A percentile compares a stretch with the other conserved stretches of the same genome.
These are phyloP conservation scores for Eupithecia tripunctaria DNA, from an alignment of 2,888 invertebrate genomes.

Conservation along the genomic window DNA sequence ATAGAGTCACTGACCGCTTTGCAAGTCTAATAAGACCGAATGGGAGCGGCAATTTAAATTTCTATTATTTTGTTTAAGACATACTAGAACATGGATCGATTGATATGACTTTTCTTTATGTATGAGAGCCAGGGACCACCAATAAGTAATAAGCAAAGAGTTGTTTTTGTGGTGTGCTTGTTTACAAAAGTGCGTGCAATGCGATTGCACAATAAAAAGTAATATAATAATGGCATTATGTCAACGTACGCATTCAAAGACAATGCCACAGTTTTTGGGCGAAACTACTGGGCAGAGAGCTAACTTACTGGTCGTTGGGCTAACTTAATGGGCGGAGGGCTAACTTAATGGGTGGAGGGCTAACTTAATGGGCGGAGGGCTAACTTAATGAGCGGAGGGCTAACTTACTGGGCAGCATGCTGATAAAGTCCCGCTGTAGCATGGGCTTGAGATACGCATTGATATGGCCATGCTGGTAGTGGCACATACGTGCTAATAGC, in stretches of 20 bases:
- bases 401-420: conserved; percentile 98
- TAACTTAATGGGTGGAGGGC: too few species aligned
- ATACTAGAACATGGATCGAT: background rate
- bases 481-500: conserved; percentile 99
- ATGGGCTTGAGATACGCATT: conserved; percentile 99
- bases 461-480: conserved; percentile 99
- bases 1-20: background rate
- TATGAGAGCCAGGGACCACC: background rate
- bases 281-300: too few species aligned
- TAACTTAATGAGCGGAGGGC: too few species aligned
- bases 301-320: background rate
- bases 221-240: too few species aligned
- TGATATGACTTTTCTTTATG: background rate
- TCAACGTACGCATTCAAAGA: too few species aligned
- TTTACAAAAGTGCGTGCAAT: too few species aligned
- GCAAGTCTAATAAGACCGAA: conserved; percentile 18
- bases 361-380: too few species aligned
- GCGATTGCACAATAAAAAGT: too few species aligned
- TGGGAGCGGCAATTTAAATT: conserved; percentile 19
- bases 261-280: too few species aligned
- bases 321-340: too few species aligned
- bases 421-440: conserved; percentile 99
- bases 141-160: too few species aligned
- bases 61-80: background rate
- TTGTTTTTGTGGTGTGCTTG: too few species aligned